Percentiles rank a stretch among this genome's conserved stretches.
Conservation (phyloP, 2,888 invertebrate species). For the Polyommatus icarus region DNA sequence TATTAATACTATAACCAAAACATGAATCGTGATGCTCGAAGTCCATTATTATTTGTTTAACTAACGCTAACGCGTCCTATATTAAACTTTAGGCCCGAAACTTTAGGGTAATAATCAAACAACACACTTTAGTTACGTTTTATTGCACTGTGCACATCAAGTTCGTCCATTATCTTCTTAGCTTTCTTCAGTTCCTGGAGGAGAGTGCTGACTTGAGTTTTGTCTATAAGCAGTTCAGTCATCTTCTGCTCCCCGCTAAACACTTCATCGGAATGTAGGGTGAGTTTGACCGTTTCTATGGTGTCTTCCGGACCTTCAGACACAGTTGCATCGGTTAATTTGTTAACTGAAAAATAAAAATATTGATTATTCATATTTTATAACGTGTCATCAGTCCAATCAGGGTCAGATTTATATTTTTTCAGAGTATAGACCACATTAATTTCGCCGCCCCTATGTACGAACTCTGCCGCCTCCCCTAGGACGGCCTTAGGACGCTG, state of each 20-base stretch:
- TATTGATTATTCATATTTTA: no score
- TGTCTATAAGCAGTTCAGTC: slow-evolving; percentile 60
- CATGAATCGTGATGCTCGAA: no score
- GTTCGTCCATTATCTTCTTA: slow-evolving; percentile 61
- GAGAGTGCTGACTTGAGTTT: slow-evolving; percentile 51
- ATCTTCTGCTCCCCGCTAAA: slow-evolving; percentile 58
- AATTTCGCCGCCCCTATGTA: no score
- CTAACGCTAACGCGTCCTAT: no score
- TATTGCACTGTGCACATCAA: slow-evolving; percentile 47
- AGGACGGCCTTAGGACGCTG: no score
- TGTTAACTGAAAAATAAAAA: slow-evolving; percentile 59
- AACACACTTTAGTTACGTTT: neutral
- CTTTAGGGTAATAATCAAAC: neutral
- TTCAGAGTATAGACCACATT: no score
- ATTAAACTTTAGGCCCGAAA: no score
- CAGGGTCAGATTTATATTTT: no score
- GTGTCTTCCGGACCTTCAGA: slow-evolving; percentile 58
- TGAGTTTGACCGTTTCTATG: slow-evolving; percentile 57
- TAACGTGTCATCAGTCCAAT: no score
- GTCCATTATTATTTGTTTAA: no score
- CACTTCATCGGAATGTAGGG: slow-evolving; percentile 56
- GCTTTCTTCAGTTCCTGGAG: slow-evolving; percentile 61
- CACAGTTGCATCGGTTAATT: slow-evolving; percentile 57
- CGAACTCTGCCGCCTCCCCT: no score
- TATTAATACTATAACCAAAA: no score